phyloP scores from a whole-genome alignment of 2,888 invertebrate species.

The Cryptus viduatorius region DNA sequence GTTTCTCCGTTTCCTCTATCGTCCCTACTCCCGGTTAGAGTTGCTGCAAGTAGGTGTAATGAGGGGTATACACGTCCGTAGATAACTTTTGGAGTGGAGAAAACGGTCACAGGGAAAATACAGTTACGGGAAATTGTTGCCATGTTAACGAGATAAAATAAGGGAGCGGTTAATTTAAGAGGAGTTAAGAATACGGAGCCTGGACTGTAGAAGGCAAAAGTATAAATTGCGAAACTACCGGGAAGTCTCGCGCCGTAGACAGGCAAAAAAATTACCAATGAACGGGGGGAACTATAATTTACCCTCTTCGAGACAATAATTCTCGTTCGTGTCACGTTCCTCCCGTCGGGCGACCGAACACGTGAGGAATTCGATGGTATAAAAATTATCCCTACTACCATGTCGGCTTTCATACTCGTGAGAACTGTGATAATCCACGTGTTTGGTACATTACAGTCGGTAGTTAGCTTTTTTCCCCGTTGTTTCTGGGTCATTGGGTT shows the following conservation, averaged over 20 bases:
- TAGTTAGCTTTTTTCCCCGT: background rate
- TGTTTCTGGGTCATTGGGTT: slow-evolving; percentile 55
- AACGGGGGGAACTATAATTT: slow-evolving; percentile 47
- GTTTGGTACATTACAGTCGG: slow-evolving; percentile 11
- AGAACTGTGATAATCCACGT: background rate
- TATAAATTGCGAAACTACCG: background rate
- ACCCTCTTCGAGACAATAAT: slow-evolving; percentile 53
- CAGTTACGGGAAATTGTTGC: too few species aligned
- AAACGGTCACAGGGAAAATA: too few species aligned
- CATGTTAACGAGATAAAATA: too few species aligned
- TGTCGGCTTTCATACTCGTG: slow-evolving; percentile 14
- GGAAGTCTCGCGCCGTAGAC: slow-evolving; percentile 24
- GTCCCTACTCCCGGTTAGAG: too few species aligned
- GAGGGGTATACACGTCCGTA: too few species aligned
- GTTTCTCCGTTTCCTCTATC: too few species aligned
- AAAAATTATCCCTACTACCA: slow-evolving; percentile 18
- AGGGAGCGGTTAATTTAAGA: too few species aligned
- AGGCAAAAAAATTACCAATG: slow-evolving; percentile 52
- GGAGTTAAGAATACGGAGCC: too few species aligned
- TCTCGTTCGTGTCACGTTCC: slow-evolving; percentile 46
- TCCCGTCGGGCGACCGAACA: slow-evolving; percentile 23
- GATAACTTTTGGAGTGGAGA: too few species aligned
- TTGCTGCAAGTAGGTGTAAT: too few species aligned
- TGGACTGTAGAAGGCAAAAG: slow-evolving; percentile 46
- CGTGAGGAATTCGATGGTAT: slow-evolving; percentile 59